Conservation (phyloP, 2,797 vertebrate species). For the Sorex maritimensis region DNA sequence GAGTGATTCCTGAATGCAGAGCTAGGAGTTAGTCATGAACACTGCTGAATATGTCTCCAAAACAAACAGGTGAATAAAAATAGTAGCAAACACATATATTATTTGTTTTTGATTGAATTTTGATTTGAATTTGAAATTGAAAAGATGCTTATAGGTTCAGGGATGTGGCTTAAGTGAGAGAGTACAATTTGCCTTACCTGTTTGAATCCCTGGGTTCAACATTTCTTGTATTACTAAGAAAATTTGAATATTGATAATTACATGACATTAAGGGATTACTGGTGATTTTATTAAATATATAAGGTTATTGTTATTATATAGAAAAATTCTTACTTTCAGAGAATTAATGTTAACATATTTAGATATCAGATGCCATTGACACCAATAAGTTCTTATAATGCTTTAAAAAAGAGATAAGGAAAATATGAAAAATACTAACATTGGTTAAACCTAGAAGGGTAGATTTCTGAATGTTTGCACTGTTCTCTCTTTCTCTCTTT, state of each 20-base stretch:
- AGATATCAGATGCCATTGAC: not conserved
- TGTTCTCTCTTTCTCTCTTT: conserved; percentile 25
- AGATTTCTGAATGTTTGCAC: not conserved
- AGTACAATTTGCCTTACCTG: too few relatives aligned
- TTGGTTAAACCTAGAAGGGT: conserved; percentile 23
- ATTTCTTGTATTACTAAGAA: conserved; percentile 39
- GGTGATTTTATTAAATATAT: conserved; percentile 48
- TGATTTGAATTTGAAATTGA: too few relatives aligned
- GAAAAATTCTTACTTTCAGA: conserved; percentile 27
- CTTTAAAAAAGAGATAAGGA: not conserved
- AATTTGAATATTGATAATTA: conserved; percentile 30
- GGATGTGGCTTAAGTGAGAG: too few relatives aligned
- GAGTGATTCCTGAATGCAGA: too few relatives aligned
- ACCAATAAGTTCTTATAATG: not conserved
- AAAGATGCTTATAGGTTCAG: too few relatives aligned
- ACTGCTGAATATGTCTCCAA: too few relatives aligned
- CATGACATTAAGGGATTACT: conserved; percentile 28
- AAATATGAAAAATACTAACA: conserved; percentile 33
- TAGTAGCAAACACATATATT: not conserved
- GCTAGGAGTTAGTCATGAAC: too few relatives aligned
- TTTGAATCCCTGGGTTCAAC: conserved; percentile 22
- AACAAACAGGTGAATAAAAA: too few relatives aligned
- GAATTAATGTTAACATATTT: conserved; percentile 10
- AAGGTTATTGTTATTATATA: conserved; percentile 2
- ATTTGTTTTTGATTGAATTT: conserved; percentile 18